Evolutionary conservation across 2,113 vertebrate genomes (phyloP).

Genomic region (Apodemus speciosus): DNA sequence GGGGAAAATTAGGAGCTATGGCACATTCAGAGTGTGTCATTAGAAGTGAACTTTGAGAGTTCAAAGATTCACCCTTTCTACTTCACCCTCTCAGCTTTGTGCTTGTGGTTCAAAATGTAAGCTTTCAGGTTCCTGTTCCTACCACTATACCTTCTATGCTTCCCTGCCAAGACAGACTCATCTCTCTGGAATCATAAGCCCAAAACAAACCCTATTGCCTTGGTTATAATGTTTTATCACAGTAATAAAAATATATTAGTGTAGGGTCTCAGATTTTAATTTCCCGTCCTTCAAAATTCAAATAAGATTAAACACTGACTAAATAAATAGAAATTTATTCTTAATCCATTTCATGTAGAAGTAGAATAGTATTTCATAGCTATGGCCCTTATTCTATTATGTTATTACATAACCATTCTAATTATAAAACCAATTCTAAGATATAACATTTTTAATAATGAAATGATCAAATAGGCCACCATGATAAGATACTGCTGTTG

Average conservation of each 20-base stretch:
- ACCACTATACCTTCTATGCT: background rate
- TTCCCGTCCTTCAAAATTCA: background rate
- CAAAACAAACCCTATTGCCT: background rate
- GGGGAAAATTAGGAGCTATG: background rate
- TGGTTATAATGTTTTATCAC: background rate
- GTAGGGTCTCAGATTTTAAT: background rate
- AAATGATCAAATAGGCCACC: too few relatives aligned
- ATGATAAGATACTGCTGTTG: too few relatives aligned
- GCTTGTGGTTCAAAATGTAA: background rate
- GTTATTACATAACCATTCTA: too few relatives aligned
- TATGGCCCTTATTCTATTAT: too few relatives aligned
- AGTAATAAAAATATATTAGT: background rate
- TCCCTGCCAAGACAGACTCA: background rate
- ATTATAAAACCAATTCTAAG: too few relatives aligned
- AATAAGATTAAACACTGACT: background rate
- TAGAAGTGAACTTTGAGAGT: background rate
- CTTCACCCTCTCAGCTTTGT: background rate
- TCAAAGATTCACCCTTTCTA: background rate
- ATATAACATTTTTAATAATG: too few relatives aligned
- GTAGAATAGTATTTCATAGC: too few relatives aligned
- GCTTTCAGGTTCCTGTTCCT: background rate
- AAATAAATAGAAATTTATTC: too few relatives aligned
- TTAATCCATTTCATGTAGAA: too few relatives aligned
- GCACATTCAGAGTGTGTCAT: background rate
- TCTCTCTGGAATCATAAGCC: background rate